A percentile compares a stretch with the other conserved stretches of the same genome.
Conservation (phyloP, 2,888 invertebrate species). For the Cybosia mesomella region DNA sequence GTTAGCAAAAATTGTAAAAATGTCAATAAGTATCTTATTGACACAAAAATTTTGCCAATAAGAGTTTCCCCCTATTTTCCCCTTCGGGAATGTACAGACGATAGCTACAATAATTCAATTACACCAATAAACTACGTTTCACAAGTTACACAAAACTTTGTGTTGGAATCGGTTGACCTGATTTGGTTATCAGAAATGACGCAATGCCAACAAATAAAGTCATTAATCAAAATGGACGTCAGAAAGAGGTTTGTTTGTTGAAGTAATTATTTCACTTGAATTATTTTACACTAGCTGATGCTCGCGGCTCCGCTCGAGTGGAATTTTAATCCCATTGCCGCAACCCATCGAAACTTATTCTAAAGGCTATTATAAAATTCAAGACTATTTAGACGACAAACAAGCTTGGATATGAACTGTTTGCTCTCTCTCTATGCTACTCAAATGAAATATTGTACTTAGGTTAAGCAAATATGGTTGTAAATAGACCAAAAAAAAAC, state of each 20-base stretch:
- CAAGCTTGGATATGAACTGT: too few species aligned
- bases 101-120: not conserved
- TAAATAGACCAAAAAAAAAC: too few species aligned
- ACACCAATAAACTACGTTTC: not conserved
- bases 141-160: not conserved
- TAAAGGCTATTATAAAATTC: too few species aligned
- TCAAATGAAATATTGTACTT: too few species aligned
- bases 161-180: not conserved
- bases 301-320: constrained; percentile 2
- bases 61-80: not conserved
- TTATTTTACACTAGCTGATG: not conserved
- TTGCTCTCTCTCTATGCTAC: too few species aligned
- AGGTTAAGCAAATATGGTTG: too few species aligned
- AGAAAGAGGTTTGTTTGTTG: constrained; percentile 4
- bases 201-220: constrained; percentile 3
- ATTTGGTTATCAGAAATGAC: constrained; percentile 10
- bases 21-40: not conserved
- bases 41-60: not conserved
- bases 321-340: too few species aligned
- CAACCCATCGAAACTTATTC: too few species aligned
- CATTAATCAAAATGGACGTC: constrained; percentile 16
- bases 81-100: not conserved
- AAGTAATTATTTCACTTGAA: not conserved
- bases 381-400: too few species aligned
- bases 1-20: not conserved